These are phyloP conservation scores for Lacerta viridis DNA, from an alignment of 2,797 vertebrate genomes.

Conservation along the genomic window DNA sequence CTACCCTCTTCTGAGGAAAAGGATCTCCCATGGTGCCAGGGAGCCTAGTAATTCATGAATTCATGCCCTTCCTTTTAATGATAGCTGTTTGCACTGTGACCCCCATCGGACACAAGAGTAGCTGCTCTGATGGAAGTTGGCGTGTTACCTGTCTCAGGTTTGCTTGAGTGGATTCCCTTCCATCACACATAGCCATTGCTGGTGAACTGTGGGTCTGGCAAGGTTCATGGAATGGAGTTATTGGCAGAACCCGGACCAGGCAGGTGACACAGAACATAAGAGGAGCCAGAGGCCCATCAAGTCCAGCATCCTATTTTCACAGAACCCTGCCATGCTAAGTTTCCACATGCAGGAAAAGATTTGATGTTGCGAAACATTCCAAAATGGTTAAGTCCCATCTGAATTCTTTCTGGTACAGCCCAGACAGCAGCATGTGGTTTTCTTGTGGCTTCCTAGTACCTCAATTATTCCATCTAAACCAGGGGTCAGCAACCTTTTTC, in stretches of 20 bases:
- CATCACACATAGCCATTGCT: neutral
- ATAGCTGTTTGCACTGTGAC: neutral
- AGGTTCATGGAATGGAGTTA: neutral
- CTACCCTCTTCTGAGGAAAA: conserved; percentile 23
- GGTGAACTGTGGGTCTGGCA: neutral
- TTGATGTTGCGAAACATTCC: neutral
- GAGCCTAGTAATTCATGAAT: neutral
- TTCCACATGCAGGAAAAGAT: neutral
- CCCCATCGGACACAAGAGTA: neutral
- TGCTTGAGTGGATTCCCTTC: no score
- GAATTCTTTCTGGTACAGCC: neutral
- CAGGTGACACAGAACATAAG: no score
- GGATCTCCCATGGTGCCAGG: neutral
- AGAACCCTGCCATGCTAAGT: neutral
- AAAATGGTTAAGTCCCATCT: neutral
- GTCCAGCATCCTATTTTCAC: no score
- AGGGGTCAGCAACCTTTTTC: no score
- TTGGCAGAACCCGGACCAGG: no score
- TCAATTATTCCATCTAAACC: neutral
- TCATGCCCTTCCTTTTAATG: neutral
- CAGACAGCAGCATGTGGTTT: neutral
- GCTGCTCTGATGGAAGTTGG: no score
- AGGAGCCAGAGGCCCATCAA: no score
- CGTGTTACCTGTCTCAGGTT: neutral
- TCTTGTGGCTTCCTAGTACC: neutral